Conservation (phyloP, 2,113 vertebrate genomes). For the Dinomys branickii region DNA sequence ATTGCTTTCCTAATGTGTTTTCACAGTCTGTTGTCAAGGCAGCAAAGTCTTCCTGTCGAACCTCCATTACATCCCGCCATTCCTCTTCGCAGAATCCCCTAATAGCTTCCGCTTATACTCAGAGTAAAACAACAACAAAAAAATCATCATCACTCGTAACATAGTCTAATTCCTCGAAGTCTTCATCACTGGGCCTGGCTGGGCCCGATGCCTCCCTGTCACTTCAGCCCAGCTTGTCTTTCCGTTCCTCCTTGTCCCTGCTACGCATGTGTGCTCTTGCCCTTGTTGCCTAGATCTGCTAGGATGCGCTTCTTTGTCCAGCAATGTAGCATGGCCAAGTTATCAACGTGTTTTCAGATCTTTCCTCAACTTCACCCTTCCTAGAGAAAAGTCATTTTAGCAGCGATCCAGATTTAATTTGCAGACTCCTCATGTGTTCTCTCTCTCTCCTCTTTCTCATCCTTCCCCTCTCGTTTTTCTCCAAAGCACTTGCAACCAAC, state of each 20-base stretch:
- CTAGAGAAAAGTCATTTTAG: neutral
- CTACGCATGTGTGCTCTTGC: accelerated
- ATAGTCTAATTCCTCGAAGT: neutral
- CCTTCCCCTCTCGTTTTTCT: neutral
- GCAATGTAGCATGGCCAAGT: neutral
- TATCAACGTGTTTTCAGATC: neutral
- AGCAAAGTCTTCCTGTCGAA: neutral
- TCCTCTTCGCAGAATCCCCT: neutral
- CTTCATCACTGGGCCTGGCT: neutral
- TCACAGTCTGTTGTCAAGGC: neutral
- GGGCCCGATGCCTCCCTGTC: neutral
- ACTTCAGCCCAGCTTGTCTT: accelerated
- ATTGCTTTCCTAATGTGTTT: neutral
- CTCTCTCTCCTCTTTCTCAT: too few species aligned
- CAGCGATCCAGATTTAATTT: neutral
- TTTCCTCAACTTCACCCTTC: neutral
- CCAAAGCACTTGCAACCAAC: neutral
- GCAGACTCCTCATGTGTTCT: neutral
- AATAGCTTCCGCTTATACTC: neutral
- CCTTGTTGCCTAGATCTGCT: neutral
- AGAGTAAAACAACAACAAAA: neutral
- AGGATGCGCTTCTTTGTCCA: neutral
- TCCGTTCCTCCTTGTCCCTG: neutral
- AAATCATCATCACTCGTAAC: neutral
- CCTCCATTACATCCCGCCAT: neutral